Evolutionary conservation across 2,888 invertebrate species (phyloP), one percentile per base, ranked within the genome.

Genomic region (Mesochorus sp.): DNA sequence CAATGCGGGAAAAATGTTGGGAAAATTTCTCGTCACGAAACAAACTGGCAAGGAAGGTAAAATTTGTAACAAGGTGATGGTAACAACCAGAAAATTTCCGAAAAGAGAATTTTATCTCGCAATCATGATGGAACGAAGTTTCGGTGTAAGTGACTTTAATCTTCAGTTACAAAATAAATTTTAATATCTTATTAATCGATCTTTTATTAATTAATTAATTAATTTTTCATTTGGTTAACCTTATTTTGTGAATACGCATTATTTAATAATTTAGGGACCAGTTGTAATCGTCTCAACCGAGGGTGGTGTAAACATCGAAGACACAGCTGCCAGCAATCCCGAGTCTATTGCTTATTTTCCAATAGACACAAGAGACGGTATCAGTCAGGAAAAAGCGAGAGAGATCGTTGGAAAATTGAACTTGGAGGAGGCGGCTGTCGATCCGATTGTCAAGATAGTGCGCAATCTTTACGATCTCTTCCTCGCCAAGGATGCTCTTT

Each of bases 61-160:
- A 81, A 96, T 98, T 89, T 99, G 98, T 89, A 97, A 98, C 91
- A 94, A 95, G 87, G 98, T 98, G 0, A 98, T 99, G 98, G 96
- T 99, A 19, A 96, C 98, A 14, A 99, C 99, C 91, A 93, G 99
- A 57, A 97, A 99, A 91, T 99, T 98, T 91, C 98, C 98, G 1
- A 94, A 99, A 14, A 95, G 98, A 85, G 99, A 99, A 91, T 99
- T 96, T 92, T 99, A 99, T 91, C 96, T 99, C 89, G 98, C 99
- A 62, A 97, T 99, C 81, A 98, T 98, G 95, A 96, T 99, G 97
- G 99, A 99, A 91, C 94, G 99, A 85, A 96, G 97, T 51, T 98
- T 97, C 89, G 95, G 95, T 88, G 97, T 97, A 92, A 91, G 94
- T 24, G 10, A 31, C n/a, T 28, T 34, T 42, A 28, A 51, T 28